These are phyloP conservation scores for Protophormia terraenovae DNA, from an alignment of 2,888 invertebrate genomes.

Conservation along the genomic window DNA sequence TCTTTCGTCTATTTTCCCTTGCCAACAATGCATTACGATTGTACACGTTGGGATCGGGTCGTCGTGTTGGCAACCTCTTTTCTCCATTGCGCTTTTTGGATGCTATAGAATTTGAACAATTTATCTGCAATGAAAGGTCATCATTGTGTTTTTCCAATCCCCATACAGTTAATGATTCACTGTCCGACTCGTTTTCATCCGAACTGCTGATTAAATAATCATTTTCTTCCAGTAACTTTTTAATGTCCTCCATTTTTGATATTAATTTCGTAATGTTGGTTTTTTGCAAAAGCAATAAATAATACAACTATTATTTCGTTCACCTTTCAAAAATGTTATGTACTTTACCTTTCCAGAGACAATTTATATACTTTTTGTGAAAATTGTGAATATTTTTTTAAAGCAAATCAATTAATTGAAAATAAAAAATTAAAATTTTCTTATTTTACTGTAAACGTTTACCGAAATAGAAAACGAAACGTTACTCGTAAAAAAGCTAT, in stretches of 20 bases:
- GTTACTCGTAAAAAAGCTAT: background rate
- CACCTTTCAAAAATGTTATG: constrained; percentile 68
- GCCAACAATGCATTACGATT: constrained; percentile 84
- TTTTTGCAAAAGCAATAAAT: constrained; percentile 72
- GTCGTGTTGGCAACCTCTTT: constrained; percentile 76
- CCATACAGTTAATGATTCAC: background rate
- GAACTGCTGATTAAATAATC: constrained; percentile 68
- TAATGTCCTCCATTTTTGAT: constrained; percentile 67
- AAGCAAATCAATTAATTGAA: too few species aligned
- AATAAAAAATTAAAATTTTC: background rate
- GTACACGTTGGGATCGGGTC: constrained; percentile 79
- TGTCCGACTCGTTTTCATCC: constrained; percentile 54
- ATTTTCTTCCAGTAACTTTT: constrained; percentile 70
- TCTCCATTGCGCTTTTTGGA: constrained; percentile 59
- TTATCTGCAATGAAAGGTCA: constrained; percentile 6
- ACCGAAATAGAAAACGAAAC: background rate
- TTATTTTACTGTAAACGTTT: background rate
- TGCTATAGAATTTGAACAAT: background rate
- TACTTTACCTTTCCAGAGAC: constrained; percentile 72
- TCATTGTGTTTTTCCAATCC: background rate
- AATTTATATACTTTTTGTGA: background rate
- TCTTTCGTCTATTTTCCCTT: constrained; percentile 84
- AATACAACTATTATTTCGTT: constrained; percentile 71
- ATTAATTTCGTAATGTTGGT: constrained; percentile 13
- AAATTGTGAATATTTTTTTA: background rate